Conservation (phyloP, 92 coral and sea anemone genomes). For the Epizoanthus ramosus region DNA sequence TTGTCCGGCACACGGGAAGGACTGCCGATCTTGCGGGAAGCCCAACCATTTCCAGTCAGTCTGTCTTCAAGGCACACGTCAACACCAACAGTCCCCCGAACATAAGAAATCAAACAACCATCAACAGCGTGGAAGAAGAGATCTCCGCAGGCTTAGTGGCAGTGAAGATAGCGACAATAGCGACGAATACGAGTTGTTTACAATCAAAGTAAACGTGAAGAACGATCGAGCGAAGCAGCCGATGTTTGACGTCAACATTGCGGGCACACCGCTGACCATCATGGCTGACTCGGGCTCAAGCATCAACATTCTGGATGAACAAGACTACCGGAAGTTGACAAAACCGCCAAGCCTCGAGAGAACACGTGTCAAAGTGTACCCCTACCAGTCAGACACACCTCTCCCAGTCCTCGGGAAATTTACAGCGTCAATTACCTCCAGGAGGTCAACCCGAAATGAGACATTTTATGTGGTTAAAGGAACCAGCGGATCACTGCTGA, state of each 20-base stretch:
- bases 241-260: slow-evolving; percentile 32
- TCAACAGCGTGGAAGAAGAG: slow-evolving; percentile 29
- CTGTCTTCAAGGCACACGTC: slow-evolving; percentile 10
- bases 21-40: too few species aligned
- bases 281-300: slow-evolving; percentile 51
- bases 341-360: not conserved
- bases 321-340: slow-evolving; percentile 12
- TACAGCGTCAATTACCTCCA: slow-evolving; percentile 19
- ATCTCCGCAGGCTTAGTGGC: not conserved
- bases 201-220: slow-evolving; percentile 5
- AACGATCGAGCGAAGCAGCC: slow-evolving; percentile 25
- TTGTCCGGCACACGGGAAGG: too few species aligned
- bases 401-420: slow-evolving; percentile 41
- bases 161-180: not conserved
- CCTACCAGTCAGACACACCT: slow-evolving; percentile 33
- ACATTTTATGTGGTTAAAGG: slow-evolving; percentile 51
- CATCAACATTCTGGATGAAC: slow-evolving; percentile 26
- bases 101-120: slow-evolving; percentile 9
- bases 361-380: slow-evolving; percentile 18
- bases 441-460: slow-evolving; percentile 8
- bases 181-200: slow-evolving; percentile 33
- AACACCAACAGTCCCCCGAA: slow-evolving; percentile 14
- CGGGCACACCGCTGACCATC: slow-evolving; percentile 35
- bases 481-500: slow-evolving; percentile 46
- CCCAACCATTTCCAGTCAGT: not conserved